Evolutionary conservation across 2,113 vertebrate species (phyloP), one percentile per base, ranked within the genome.

Genomic region (Origma solitaria): DNA sequence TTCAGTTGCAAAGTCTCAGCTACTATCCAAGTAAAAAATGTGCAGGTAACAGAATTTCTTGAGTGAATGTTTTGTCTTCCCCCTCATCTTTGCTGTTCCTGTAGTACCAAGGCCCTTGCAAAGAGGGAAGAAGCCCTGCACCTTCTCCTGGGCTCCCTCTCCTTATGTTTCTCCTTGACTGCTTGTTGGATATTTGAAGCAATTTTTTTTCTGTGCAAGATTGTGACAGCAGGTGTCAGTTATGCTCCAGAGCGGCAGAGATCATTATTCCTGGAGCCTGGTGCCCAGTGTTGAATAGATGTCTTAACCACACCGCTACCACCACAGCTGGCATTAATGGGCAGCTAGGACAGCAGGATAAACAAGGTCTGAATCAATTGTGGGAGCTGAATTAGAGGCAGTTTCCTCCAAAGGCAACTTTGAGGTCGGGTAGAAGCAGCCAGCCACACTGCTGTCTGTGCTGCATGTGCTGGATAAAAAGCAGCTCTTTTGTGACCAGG

Each of bases 171-270:
- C 49, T 78, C 33, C 75, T 70, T 53, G 51, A 20, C 60, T 78
- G 47, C 49, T 53, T 68, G 51, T 57, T 83, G 87, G 84, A 18
- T 90, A 30, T 84, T 84, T 2, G 2, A 47, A 90, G 53, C 42
- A 51, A 5, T 51, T 42, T 73, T 69, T 58, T 70, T 72, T 45
- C 35, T 47, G 15, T 75, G 77, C 37, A 15, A 24, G 76, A 65
- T 49, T 87, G 49, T 90, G 81, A 86, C 86, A 94, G 94, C 88
- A 86, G 79, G 86, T 96, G 69, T 91, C 84, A 94, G 78, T 94
- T 97, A 31, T 27, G 13, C 57, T 86, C 66, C 35, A 35, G 42
- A 92, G 61, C 83, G 64, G 56, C 73, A 84, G 66, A 88, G 47
- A 72, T 90, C 45, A 30, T 82, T 96, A 69, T 69, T 92, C 71